Percentiles rank a stretch among this genome's conserved stretches.
phyloP scores from a whole-genome alignment of 1,140 invertebrate genomes.

The Sogatella furcifera region DNA sequence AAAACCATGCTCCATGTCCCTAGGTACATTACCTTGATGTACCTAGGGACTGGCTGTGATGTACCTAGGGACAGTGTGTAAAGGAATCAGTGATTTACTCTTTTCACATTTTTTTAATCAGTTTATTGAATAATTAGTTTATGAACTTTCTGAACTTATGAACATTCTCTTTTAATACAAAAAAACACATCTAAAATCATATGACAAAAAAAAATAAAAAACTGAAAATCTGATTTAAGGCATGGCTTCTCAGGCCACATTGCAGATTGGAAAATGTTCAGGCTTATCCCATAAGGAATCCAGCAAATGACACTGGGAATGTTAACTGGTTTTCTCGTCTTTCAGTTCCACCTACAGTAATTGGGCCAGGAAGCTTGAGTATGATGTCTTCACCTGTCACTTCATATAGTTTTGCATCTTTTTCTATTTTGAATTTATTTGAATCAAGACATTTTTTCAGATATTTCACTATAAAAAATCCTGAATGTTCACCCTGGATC shows the following conservation, averaged over 20 bases:
- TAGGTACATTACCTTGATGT: background rate
- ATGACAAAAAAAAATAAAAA: too few relatives aligned
- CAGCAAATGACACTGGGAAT: constrained; percentile 1
- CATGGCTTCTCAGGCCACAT: too few relatives aligned
- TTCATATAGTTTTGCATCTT: constrained; percentile 1
- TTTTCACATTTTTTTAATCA: background rate
- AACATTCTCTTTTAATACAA: too few relatives aligned
- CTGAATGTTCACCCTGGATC: background rate
- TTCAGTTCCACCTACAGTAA: constrained; percentile 4
- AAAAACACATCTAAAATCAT: too few relatives aligned
- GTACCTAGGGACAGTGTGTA: background rate
- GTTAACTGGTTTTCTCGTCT: constrained; percentile 2
- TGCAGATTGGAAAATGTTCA: too few relatives aligned
- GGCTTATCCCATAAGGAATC: constrained; percentile 1
- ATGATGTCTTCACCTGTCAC: background rate
- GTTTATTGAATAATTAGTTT: too few relatives aligned
- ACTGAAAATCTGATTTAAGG: too few relatives aligned
- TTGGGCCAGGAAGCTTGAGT: constrained; percentile 3
- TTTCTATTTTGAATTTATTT: constrained; percentile 3
- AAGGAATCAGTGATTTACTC: background rate
- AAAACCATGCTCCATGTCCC: constrained; percentile 3
- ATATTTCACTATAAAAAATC: background rate
- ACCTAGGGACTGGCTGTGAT: too few relatives aligned
- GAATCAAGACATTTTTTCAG: background rate
- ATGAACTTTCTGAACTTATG: too few relatives aligned